Evolutionary conservation across 2,113 vertebrate species (phyloP), one percentile per base, ranked within the genome.

Genomic region (Lucifuga dentata): DNA sequence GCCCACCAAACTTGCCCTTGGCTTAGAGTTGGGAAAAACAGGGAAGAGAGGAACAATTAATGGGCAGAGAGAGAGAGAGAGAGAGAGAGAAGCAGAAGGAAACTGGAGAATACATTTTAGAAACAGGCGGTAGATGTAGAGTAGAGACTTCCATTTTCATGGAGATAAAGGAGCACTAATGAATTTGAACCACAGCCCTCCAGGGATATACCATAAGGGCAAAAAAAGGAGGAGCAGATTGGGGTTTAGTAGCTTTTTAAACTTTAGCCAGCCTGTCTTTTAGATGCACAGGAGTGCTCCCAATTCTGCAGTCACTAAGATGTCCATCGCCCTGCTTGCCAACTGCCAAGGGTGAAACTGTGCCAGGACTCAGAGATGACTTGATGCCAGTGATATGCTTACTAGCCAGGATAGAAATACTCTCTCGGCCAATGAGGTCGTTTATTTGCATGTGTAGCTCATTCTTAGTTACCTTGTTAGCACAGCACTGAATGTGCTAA

Each of bases 131-230:
- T 85, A 64, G 80, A 81, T 64, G 64, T 68, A 69, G 65, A 82
- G 70, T 66, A 83, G 88, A 81, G 85, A 75, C 74, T 63, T 61
- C 63, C 66, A 86, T 88, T 90, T 89, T 88, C 83, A 88, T 87
- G 65, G 80, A 88, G 76, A 88, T 86, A 85, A 85, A 84, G 73
- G 78, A 73, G 63, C 48, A 6, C 71, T 86, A 83, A 91, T 91
- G 82, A 89, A 90, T 90, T 80, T 76, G 79, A 90, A 87, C 76
- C 76, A 78, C 41, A 70, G 73, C 85, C 84, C 85, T 90, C 61
- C 39, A 62, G 78, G 86, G 83, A 66, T 76, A 68, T 80, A 80
- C 68, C 85, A 86, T 80, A 84, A 88, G 73, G 73, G 73, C 75
- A 81, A 78, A 81, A 80, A 67, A 82, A 65, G 73, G 76, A 73